These are phyloP conservation scores for Nettapus auritus DNA, from an alignment of 2,113 vertebrate genomes.

Conservation along the genomic window DNA sequence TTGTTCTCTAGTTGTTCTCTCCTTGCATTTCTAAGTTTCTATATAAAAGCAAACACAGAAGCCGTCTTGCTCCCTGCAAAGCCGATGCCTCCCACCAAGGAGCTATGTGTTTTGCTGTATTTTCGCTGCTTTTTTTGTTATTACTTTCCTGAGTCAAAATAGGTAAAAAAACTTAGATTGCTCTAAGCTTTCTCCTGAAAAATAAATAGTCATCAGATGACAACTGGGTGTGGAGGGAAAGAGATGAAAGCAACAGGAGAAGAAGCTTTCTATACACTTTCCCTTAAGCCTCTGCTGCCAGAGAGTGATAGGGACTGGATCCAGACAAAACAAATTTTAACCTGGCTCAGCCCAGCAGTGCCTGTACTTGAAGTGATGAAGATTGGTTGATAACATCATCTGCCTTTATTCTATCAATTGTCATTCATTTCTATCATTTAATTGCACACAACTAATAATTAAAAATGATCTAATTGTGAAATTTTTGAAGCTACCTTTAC, in stretches of 20 bases:
- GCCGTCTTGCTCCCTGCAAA: neutral
- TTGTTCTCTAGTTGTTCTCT: neutral
- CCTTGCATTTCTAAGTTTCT: neutral
- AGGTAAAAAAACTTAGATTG: neutral
- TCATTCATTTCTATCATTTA: neutral
- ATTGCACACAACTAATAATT: neutral
- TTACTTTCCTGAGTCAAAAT: neutral
- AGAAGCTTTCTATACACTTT: fast-evolving
- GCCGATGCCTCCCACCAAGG: neutral
- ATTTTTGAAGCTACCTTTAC: neutral
- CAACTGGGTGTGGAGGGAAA: neutral
- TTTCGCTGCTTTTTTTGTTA: neutral
- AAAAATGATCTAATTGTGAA: neutral
- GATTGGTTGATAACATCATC: neutral
- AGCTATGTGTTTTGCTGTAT: neutral
- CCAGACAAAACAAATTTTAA: neutral
- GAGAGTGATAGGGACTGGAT: fast-evolving
- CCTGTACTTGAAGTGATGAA: fast-evolving
- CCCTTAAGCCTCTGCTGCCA: neutral
- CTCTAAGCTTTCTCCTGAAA: neutral
- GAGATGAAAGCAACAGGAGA: neutral
- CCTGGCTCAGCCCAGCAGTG: neutral
- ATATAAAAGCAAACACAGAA: too few relatives aligned
- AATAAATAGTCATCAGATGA: fast-evolving
- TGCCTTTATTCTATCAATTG: neutral